Conservation (phyloP, 2,888 invertebrate species). For the Chrysomela aeneicollis region DNA sequence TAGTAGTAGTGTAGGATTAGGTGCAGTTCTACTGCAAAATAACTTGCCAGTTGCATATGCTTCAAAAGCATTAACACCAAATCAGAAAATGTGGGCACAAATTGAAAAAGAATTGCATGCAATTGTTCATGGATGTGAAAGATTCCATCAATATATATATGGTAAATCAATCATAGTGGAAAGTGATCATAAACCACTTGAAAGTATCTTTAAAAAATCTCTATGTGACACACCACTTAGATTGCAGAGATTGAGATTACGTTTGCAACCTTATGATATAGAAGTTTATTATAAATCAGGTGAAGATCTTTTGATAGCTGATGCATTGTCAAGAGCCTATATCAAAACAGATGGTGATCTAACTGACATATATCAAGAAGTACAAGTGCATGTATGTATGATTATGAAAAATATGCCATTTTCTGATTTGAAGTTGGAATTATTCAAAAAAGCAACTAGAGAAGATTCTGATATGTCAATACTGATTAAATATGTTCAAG, state of each 20-base stretch:
- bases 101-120: constrained; percentile 43
- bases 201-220: constrained; percentile 33
- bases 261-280: constrained; percentile 36
- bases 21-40: too few species aligned
- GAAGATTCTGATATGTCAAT: constrained; percentile 24
- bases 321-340: constrained; percentile 26
- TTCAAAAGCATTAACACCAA: constrained; percentile 38
- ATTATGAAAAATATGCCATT: constrained; percentile 20
- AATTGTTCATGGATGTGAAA: constrained; percentile 44
- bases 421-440: not conserved
- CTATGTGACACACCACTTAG: constrained; percentile 25
- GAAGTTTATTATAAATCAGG: constrained; percentile 35
- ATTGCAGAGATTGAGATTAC: constrained; percentile 26
- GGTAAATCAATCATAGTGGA: constrained; percentile 14
- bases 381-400: not conserved
- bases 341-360: not conserved
- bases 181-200: constrained; percentile 13
- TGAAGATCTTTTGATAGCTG: constrained; percentile 31
- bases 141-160: constrained; percentile 31
- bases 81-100: constrained; percentile 44
- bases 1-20: constrained; percentile 39
- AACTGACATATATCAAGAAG: not conserved
- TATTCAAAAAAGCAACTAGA: constrained; percentile 7
- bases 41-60: constrained; percentile 44
- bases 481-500: constrained; percentile 17